phyloP scores from a whole-genome alignment of 2,888 invertebrate species.

The Agrypnus murinus region DNA sequence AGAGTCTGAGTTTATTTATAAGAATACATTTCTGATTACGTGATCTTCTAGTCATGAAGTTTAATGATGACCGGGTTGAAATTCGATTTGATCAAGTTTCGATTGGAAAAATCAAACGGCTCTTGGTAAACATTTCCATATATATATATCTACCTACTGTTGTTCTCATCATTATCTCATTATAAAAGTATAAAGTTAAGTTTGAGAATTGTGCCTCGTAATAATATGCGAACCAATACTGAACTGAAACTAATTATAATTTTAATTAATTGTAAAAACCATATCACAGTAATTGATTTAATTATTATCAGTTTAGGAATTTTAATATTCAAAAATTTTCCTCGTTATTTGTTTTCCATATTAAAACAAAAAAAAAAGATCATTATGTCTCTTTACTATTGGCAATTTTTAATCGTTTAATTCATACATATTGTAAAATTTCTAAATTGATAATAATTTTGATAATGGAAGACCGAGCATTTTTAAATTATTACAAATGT shows the following conservation, averaged over 20 bases:
- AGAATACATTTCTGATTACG: not conserved
- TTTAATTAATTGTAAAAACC: constrained; percentile 7
- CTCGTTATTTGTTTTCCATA: not conserved
- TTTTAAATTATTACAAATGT: constrained; percentile 40
- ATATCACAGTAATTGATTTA: not conserved
- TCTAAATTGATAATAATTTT: not conserved
- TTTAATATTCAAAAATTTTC: not conserved
- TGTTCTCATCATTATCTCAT: not conserved
- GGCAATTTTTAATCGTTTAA: too few species aligned
- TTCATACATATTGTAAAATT: too few species aligned
- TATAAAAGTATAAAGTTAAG: constrained; percentile 9
- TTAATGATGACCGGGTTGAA: not conserved
- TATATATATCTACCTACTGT: too few species aligned
- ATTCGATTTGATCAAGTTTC: too few species aligned
- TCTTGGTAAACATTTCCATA: too few species aligned
- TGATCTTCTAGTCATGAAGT: too few species aligned
- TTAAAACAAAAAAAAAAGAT: too few species aligned
- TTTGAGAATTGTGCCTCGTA: constrained; percentile 39
- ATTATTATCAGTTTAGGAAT: not conserved
- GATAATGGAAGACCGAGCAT: constrained; percentile 12
- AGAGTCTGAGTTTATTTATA: not conserved
- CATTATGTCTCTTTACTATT: too few species aligned
- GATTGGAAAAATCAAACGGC: too few species aligned
- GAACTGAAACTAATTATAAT: constrained; percentile 26
- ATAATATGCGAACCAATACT: constrained; percentile 4